Base-by-base conservation (phyloP, 2,888 invertebrate species). In the Coelinius sp. region DNA sequence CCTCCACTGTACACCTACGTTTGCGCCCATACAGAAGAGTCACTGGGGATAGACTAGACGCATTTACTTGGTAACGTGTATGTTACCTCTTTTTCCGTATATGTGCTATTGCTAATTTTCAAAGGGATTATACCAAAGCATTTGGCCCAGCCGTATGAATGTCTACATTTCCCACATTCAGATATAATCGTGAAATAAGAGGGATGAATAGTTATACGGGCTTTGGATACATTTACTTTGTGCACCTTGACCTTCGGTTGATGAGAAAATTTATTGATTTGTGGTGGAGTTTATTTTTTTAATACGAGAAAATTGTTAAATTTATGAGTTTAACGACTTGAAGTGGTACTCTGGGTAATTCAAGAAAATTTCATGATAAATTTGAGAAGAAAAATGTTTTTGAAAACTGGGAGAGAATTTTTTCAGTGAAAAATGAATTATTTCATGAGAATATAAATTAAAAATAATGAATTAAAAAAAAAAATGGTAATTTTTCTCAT, bases 1-100 rank as follows among this genome's bases (percentile, higher is more conserved):
- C 70, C 72, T n/a, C 73, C 52, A 69, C 59, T 14, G 56, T 71
- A 75, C 74, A 78, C 74, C 70, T 72, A 73, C 74, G 72, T 59
- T 31, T 59, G n/a, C 17, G 31, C 31, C 49, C 59, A 59, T 59
- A 59, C 59, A 59, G 62, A 59, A 46, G 59, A 71, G 66, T 71
- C 71, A 66, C 71, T 14, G 27, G 67, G 63, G 67, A n/a, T n/a
- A n/a, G n/a, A 67, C 46, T 49, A 38, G 35, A 64, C 53, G 66
- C 52, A 17, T 67, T 44, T 65, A 41, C 71, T 67, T 56, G 49
- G 20, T 31, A 25, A n/a, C 31, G 31, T n/a, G 31, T 56, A 31
- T 59, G 59, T 44, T 59, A 71, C 59, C n/a, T n/a, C n/a, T n/a
- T 66, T 53, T 66, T 59, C 41, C 59, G 38, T 67, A 62, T 62